A percentile compares a stretch with the other conserved stretches of the same genome.
phyloP scores from a whole-genome alignment of 1,140 invertebrate genomes.

The Pseudoatta argentina region DNA sequence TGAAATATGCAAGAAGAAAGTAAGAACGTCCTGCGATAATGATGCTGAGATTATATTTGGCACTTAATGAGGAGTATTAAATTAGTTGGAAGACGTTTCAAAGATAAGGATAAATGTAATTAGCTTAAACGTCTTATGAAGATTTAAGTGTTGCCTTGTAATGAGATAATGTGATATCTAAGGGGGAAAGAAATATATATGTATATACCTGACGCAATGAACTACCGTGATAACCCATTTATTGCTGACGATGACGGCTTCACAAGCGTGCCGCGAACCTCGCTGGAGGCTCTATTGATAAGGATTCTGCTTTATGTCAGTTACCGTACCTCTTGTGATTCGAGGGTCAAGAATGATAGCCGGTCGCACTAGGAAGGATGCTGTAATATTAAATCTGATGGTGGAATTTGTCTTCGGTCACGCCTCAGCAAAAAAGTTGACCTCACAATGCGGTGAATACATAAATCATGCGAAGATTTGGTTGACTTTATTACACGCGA shows the following conservation, averaged over 20 bases:
- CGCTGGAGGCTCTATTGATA: conserved; percentile 78
- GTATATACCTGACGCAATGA: conserved; percentile 84
- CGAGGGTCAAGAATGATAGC: conserved; percentile 56
- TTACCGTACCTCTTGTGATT: conserved; percentile 79
- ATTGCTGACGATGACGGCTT: conserved; percentile 85
- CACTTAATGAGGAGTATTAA: conserved; percentile 26
- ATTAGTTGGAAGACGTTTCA: conserved; percentile 9
- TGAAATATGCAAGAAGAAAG: not conserved
- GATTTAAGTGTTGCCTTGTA: not conserved
- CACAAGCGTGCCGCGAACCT: conserved; percentile 83
- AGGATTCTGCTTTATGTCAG: conserved; percentile 79
- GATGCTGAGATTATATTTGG: not conserved
- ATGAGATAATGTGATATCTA: conserved; percentile 4
- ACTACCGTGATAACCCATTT: conserved; percentile 86
- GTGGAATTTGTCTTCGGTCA: conserved; percentile 41
- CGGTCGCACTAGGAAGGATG: not conserved
- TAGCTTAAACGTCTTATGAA: conserved; percentile 18
- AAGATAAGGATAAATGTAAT: conserved; percentile 31
- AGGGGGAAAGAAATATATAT: conserved; percentile 42
- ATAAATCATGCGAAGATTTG: conserved; percentile 52
- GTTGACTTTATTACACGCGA: conserved; percentile 41
- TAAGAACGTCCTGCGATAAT: conserved; percentile 4
- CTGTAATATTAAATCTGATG: conserved; percentile 52
- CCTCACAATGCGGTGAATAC: conserved; percentile 21
- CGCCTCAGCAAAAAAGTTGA: conserved; percentile 52